Evolutionary conservation across 1,140 invertebrate species (phyloP).

Genomic region (Sycophaga agraensis): DNA sequence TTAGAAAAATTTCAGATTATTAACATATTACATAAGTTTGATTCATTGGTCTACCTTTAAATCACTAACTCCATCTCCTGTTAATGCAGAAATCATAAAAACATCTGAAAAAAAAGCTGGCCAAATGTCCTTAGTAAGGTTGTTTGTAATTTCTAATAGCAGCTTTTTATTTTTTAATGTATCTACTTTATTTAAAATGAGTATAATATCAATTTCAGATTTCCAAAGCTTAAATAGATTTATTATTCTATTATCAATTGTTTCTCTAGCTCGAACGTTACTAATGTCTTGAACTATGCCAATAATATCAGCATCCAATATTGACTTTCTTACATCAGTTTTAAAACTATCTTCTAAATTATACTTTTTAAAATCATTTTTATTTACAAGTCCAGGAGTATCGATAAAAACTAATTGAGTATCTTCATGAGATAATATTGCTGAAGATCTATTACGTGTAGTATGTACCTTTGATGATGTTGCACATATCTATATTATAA

Average conservation of each 20-base stretch:
- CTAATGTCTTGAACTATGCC: slow-evolving; percentile 84
- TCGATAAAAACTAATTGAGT: slow-evolving; percentile 88
- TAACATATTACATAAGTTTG: no score
- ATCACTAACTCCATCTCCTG: slow-evolving; percentile 73
- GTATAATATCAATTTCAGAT: slow-evolving; percentile 67
- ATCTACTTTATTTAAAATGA: slow-evolving; percentile 91
- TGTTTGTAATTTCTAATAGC: slow-evolving; percentile 69
- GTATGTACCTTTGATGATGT: slow-evolving; percentile 89
- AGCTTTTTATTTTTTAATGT: slow-evolving; percentile 72
- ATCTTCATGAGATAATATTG: slow-evolving; percentile 70
- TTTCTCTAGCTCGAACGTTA: slow-evolving; percentile 67
- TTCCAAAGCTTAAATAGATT: slow-evolving; percentile 66
- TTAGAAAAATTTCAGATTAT: no score
- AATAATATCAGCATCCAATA: slow-evolving; percentile 77
- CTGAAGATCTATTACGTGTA: slow-evolving; percentile 72
- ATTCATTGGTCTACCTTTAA: slow-evolving; percentile 63
- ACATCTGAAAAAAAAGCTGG: slow-evolving; percentile 80
- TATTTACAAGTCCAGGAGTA: slow-evolving; percentile 78
- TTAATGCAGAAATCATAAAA: slow-evolving; percentile 86
- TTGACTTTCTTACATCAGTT: slow-evolving; percentile 64
- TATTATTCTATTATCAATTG: slow-evolving; percentile 70
- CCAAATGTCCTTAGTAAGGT: slow-evolving; percentile 72
- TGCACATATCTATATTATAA: slow-evolving; percentile 72
- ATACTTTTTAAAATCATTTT: slow-evolving; percentile 67
- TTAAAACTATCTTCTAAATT: slow-evolving; percentile 69